A percentile compares a stretch with the other conserved stretches of the same genome.
These are phyloP conservation scores for Pardalotus punctatus DNA, from an alignment of 2,113 vertebrate species.

Conservation along the genomic window DNA sequence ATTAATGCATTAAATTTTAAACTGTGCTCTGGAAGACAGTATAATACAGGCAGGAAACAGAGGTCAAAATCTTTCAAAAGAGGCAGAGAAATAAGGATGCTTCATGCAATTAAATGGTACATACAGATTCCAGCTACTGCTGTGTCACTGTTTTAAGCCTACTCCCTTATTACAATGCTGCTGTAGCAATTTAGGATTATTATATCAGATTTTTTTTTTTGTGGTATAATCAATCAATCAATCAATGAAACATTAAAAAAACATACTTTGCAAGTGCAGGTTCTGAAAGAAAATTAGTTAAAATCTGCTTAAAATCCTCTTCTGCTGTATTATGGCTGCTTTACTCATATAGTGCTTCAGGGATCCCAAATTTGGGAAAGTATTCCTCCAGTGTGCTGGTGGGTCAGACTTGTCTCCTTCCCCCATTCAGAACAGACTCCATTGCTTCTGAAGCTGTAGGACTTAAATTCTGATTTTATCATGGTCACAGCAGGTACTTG, in stretches of 20 bases:
- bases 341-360: background rate
- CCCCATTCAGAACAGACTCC: background rate
- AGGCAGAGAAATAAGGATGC: background rate
- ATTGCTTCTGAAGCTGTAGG: background rate
- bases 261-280: background rate
- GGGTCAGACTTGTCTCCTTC: background rate
- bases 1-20: constrained; percentile 69
- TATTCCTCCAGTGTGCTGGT: background rate
- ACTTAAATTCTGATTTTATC: background rate
- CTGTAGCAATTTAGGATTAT: background rate
- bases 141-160: background rate
- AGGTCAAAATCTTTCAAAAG: background rate
- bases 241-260: background rate
- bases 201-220: background rate
- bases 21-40: constrained; percentile 9
- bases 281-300: background rate
- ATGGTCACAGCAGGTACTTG: background rate
- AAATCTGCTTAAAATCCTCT: background rate
- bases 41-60: constrained; percentile 10
- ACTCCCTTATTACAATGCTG: background rate
- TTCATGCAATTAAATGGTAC: background rate
- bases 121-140: background rate
- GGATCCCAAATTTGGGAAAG: background rate
- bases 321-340: background rate
- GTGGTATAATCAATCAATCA: background rate